phyloP scores from a whole-genome alignment of 2,113 vertebrate species.

The Murina feae region DNA sequence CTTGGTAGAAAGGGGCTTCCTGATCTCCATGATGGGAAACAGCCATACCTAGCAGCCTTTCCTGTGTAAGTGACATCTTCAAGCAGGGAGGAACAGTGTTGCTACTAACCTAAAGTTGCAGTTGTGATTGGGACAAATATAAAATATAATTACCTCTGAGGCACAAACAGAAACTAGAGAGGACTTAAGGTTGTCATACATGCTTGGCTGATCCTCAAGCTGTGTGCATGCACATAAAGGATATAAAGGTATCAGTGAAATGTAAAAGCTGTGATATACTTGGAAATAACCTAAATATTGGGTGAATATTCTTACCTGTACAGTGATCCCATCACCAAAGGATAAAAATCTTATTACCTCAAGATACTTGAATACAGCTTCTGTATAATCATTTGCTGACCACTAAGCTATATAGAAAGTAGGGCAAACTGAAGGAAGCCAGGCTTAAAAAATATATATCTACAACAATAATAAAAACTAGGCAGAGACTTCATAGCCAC shows the following conservation, averaged over 20 bases:
- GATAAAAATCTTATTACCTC: neutral
- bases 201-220: neutral
- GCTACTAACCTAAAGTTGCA: neutral
- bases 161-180: neutral
- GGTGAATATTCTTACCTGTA: neutral
- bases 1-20: neutral
- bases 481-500: neutral
- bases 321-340: neutral
- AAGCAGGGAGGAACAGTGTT: neutral
- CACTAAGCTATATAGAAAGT: neutral
- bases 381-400: neutral
- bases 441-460: neutral
- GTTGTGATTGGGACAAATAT: neutral
- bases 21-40: neutral
- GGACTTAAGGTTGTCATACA: neutral
- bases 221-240: neutral
- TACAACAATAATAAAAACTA: neutral
- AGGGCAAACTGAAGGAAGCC: neutral
- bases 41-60: neutral
- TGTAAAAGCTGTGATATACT: neutral
- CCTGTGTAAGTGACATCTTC: neutral
- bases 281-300: neutral
- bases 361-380: neutral
- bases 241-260: neutral
- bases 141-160: neutral